A percentile compares a stretch with the other conserved stretches of the same genome.
Conservation (phyloP, 2,888 invertebrate species). For the Plebejus melissa region DNA sequence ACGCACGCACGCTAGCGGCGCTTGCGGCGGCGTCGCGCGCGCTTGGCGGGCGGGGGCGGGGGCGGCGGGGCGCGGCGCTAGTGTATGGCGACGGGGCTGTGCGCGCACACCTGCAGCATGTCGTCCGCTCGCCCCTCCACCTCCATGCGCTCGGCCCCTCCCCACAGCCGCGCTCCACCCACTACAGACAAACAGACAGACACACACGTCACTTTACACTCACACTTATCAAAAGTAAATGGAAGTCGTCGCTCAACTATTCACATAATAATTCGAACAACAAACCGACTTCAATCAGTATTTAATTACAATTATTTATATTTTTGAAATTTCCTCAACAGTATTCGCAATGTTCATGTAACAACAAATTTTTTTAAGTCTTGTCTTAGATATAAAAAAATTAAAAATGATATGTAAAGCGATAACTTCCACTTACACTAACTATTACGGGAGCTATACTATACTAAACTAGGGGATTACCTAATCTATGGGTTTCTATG, state of each 20-base stretch:
- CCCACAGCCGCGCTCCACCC: slow-evolving; percentile 55
- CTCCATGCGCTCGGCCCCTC: slow-evolving; percentile 87
- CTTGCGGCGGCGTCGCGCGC: slow-evolving; percentile 1
- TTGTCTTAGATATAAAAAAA: too few relatives aligned
- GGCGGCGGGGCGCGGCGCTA: slow-evolving; percentile 45
- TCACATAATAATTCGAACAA: not conserved
- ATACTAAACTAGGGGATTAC: slow-evolving; percentile 21
- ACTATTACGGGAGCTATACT: not conserved
- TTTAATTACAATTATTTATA: not conserved
- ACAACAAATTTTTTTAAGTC: too few relatives aligned
- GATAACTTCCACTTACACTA: slow-evolving; percentile 2
- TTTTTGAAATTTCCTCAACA: too few relatives aligned
- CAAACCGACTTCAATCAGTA: not conserved
- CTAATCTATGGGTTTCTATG: slow-evolving; percentile 23
- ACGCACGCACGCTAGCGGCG: not conserved
- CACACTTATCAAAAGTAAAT: slow-evolving; percentile 30
- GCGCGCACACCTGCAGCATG: slow-evolving; percentile 90
- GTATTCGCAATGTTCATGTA: too few relatives aligned
- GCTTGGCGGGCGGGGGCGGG: slow-evolving; percentile 31
- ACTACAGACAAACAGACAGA: slow-evolving; percentile 41
- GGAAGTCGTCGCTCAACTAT: slow-evolving; percentile 1
- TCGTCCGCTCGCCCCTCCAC: slow-evolving; percentile 70
- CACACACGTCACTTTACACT: not conserved
- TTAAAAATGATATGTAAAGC: not conserved
- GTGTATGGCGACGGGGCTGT: slow-evolving; percentile 96